phyloP scores from a whole-genome alignment of 2,797 vertebrate species.

The Fringilla coelebs region DNA sequence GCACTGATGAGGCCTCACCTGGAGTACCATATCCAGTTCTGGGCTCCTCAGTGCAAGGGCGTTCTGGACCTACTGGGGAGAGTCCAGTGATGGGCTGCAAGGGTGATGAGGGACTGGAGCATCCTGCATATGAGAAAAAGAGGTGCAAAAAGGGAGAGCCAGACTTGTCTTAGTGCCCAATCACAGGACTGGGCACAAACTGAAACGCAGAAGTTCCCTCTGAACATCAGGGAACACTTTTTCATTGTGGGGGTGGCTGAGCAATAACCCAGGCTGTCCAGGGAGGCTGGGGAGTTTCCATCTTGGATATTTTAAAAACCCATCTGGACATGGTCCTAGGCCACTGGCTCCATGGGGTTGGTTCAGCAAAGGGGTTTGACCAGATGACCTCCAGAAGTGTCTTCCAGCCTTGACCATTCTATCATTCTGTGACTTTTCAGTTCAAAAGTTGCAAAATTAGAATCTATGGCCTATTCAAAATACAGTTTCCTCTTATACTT shows the following conservation, averaged over 20 bases:
- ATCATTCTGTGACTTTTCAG: neutral
- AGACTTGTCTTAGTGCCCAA: neutral
- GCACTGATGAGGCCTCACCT: neutral
- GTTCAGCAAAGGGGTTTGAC: neutral
- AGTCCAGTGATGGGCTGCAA: accelerated
- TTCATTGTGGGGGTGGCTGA: neutral
- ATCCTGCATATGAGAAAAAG: neutral
- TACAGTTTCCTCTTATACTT: neutral
- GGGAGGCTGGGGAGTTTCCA: neutral
- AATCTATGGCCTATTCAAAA: neutral
- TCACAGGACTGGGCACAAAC: neutral
- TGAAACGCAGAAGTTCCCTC: neutral
- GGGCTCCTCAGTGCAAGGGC: neutral
- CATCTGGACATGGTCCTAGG: accelerated
- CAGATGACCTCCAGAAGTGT: neutral
- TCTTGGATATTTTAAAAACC: neutral
- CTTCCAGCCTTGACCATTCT: neutral
- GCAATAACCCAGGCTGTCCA: neutral
- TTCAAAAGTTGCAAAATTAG: neutral
- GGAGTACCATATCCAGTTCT: neutral
- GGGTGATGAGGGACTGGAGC: neutral
- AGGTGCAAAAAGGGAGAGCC: neutral
- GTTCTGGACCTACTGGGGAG: neutral
- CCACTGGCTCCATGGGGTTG: neutral
- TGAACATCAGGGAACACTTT: neutral